Conservation (phyloP, 2,797 vertebrate species). For the Ctenochaetus hawaiiensis region DNA sequence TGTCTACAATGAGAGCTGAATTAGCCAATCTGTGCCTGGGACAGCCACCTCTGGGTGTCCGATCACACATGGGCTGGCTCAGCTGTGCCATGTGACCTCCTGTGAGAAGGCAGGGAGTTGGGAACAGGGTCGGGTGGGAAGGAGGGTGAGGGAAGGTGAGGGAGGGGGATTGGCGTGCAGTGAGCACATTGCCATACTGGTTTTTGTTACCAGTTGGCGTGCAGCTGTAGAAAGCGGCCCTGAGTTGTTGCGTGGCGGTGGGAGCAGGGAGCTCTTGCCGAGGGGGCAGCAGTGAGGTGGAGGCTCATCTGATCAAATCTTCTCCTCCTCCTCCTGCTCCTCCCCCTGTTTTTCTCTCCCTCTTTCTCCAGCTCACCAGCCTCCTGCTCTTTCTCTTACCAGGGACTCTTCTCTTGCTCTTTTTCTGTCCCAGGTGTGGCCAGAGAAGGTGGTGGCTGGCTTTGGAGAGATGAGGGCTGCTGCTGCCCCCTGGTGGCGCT, state of each 20-base stretch:
- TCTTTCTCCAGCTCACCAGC: constrained; percentile 75
- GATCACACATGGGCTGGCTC: constrained; percentile 61
- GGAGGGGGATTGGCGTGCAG: constrained; percentile 40
- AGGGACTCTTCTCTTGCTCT: constrained; percentile 69
- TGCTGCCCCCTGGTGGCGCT: constrained; percentile 89
- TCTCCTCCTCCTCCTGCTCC: constrained; percentile 42
- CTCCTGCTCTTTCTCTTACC: constrained; percentile 42
- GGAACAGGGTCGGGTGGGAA: constrained; percentile 27
- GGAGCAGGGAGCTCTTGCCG: constrained; percentile 70
- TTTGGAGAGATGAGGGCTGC: constrained; percentile 86
- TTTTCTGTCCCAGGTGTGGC: constrained; percentile 76
- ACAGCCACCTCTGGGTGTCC: constrained; percentile 24
- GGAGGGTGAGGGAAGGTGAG: neutral
- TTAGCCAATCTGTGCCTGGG: constrained; percentile 58
- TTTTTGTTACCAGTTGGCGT: constrained; percentile 50
- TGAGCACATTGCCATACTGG: constrained; percentile 57
- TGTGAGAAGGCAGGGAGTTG: constrained; percentile 21
- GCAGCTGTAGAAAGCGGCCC: constrained; percentile 85
- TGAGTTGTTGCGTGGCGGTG: constrained; percentile 83
- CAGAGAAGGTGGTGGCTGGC: constrained; percentile 78
- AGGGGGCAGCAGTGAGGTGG: constrained; percentile 87
- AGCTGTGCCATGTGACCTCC: constrained; percentile 44
- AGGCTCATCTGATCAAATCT: constrained; percentile 68
- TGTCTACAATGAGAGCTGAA: constrained; percentile 45
- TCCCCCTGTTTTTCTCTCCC: constrained; percentile 41